Conservation (phyloP, 2,888 invertebrate species). For the Drosophila mimetica region DNA sequence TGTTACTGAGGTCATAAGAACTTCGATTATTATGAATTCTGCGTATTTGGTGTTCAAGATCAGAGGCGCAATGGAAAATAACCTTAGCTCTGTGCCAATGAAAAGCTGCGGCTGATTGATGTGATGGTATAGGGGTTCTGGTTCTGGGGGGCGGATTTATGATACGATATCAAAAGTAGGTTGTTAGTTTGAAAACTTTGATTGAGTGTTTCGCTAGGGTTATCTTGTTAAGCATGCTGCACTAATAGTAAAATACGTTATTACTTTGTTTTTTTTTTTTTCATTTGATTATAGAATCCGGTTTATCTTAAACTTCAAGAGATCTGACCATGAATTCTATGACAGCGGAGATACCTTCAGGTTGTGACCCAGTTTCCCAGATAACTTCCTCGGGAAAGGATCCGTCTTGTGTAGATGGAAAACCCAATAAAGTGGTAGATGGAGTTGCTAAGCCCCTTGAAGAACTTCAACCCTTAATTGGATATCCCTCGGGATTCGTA, state of each 20-base stretch:
- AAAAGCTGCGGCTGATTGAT: conserved; percentile 26
- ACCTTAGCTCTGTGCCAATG: conserved; percentile 34
- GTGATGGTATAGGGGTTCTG: conserved; percentile 7
- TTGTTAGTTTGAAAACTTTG: no score
- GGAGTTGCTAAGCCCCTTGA: no score
- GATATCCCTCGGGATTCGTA: neutral
- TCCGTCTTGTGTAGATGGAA: neutral
- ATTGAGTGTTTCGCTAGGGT: no score
- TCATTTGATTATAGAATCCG: neutral
- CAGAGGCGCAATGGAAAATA: conserved; percentile 44
- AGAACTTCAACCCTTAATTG: neutral
- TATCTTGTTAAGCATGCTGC: no score
- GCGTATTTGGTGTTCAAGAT: conserved; percentile 49
- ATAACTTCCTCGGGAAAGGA: neutral
- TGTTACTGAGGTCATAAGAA: conserved; percentile 65
- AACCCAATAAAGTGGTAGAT: neutral
- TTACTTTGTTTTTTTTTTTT: no score
- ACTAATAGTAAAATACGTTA: no score
- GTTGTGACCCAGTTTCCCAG: neutral
- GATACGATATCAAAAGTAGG: no score
- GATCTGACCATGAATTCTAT: neutral
- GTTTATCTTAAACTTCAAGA: neutral
- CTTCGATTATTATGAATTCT: conserved; percentile 28
- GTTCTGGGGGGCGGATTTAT: conserved; percentile 17
- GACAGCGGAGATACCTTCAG: neutral